Evolutionary conservation across 1,140 invertebrate genomes (phyloP).

Genomic region (Phortica variegata): DNA sequence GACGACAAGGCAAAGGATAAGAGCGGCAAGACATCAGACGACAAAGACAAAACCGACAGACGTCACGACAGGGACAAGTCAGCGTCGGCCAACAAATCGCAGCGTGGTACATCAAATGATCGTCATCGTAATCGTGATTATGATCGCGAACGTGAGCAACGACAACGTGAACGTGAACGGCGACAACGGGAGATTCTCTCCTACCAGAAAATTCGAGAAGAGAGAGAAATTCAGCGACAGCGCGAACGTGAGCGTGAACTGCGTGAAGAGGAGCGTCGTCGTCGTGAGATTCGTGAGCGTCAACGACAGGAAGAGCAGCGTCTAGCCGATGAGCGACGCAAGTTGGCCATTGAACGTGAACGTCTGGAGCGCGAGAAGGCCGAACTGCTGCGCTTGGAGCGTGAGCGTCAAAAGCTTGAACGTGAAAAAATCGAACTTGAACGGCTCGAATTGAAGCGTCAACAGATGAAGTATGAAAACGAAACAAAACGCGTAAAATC

Average conservation of each 20-base stretch:
- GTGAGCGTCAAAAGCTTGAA: constrained; percentile 78
- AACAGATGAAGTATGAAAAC: constrained; percentile 65
- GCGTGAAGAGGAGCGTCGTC: constrained; percentile 74
- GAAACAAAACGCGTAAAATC: constrained; percentile 25
- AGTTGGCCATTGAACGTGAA: constrained; percentile 74
- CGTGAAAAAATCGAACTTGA: constrained; percentile 81
- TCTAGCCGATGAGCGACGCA: constrained; percentile 76
- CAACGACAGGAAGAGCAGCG: constrained; percentile 78
- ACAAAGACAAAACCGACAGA: constrained; percentile 26
- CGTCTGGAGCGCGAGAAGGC: constrained; percentile 77
- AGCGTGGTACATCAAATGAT: constrained; percentile 19
- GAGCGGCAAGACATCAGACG: constrained; percentile 7
- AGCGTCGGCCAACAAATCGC: constrained; percentile 22
- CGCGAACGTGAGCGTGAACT: constrained; percentile 74
- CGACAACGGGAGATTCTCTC: constrained; percentile 52
- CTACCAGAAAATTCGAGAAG: constrained; percentile 62
- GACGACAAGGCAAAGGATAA: constrained; percentile 3
- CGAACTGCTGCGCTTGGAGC: constrained; percentile 76
- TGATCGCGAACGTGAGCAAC: constrained; percentile 45
- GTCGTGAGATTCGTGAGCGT: constrained; percentile 74
- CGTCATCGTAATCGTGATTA: constrained; percentile 38
- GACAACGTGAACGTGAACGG: constrained; percentile 42
- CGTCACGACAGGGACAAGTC: constrained; percentile 37
- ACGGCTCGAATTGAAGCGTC: constrained; percentile 76
- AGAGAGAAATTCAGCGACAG: constrained; percentile 74